Conservation (phyloP, 2,888 invertebrate species). For the Drosophila anomalata region DNA sequence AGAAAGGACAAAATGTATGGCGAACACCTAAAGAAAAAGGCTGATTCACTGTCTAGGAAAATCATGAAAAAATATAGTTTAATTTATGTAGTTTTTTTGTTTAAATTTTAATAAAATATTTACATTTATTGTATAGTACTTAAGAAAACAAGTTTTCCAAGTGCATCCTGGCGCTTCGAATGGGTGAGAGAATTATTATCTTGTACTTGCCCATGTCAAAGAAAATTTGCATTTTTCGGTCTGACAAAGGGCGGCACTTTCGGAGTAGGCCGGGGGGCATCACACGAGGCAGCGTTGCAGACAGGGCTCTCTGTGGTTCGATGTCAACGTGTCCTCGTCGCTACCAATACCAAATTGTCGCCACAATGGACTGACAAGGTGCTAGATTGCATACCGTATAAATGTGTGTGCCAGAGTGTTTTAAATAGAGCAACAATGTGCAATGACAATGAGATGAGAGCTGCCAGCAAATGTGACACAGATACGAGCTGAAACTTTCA, state of each 20-base stretch:
- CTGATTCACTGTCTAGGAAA: too few species aligned
- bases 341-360: conserved; percentile 45
- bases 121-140: neutral
- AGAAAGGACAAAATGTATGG: neutral
- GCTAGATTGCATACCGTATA: conserved; percentile 29
- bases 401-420: conserved; percentile 14
- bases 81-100: too few species aligned
- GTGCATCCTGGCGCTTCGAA: conserved; percentile 19
- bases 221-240: conserved; percentile 63
- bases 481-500: conserved; percentile 26
- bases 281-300: conserved; percentile 4
- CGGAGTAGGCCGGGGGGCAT: conserved; percentile 4
- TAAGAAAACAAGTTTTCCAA: neutral
- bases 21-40: neutral
- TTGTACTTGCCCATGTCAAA: conserved; percentile 70
- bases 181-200: conserved; percentile 62
- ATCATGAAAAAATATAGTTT: too few species aligned
- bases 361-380: conserved; percentile 53
- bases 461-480: conserved; percentile 38
- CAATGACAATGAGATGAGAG: conserved; percentile 38
- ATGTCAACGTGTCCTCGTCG: conserved; percentile 42
- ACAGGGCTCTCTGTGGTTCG: conserved; percentile 46
- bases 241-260: conserved; percentile 52
- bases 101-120: too few species aligned
- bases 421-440: conserved; percentile 44